Evolutionary conservation across 92 coral and sea anemone genomes (phyloP).

Genomic region (Parazoanthus atlanticus): DNA sequence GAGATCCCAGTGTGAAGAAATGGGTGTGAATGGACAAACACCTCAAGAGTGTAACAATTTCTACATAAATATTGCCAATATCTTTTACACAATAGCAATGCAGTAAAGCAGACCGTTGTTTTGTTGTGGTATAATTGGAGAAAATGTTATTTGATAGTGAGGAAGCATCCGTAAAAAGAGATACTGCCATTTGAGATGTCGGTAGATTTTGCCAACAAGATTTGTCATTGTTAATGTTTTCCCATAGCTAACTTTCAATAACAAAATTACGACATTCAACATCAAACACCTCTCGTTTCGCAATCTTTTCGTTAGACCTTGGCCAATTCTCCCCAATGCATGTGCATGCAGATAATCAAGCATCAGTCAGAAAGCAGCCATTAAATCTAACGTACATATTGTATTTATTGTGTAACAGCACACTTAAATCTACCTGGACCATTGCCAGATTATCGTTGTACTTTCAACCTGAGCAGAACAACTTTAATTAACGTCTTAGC

Average conservation of each 20-base stretch:
- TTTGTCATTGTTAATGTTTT: too few relatives aligned
- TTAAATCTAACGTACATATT: not conserved
- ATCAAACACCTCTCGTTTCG: not conserved
- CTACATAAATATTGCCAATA: not conserved
- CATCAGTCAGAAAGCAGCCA: not conserved
- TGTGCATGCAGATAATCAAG: not conserved
- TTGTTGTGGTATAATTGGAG: not conserved
- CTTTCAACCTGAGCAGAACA: slow-evolving; percentile 14
- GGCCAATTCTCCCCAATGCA: not conserved
- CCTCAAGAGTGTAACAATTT: not conserved
- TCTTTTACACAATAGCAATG: not conserved
- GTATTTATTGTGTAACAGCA: slow-evolving; percentile 37
- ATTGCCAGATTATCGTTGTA: slow-evolving; percentile 32
- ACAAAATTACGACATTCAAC: too few relatives aligned
- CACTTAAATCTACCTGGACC: slow-evolving; percentile 28
- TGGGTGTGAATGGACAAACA: slow-evolving; percentile 8
- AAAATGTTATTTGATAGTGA: not conserved
- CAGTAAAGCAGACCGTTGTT: not conserved
- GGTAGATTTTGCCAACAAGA: not conserved
- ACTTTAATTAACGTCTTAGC: not conserved
- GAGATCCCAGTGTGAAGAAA: not conserved
- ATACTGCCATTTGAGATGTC: not conserved
- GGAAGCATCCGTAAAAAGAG: not conserved
- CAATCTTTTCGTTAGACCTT: not conserved
- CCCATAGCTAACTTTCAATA: not conserved